phyloP scores from a whole-genome alignment of 2,797 vertebrate species.

The Macroramphosus scolopax region DNA sequence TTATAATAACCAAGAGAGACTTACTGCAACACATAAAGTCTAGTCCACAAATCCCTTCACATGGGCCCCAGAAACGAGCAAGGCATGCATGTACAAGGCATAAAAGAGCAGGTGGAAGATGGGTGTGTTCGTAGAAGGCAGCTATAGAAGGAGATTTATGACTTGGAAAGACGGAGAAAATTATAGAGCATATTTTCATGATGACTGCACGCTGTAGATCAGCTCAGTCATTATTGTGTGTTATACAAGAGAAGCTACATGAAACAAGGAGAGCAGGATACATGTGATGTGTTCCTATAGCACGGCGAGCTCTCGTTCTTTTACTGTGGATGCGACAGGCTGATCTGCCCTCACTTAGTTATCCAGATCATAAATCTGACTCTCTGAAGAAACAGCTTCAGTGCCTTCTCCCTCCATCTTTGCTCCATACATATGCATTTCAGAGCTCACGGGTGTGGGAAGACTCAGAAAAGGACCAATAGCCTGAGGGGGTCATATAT shows the following conservation, averaged over 20 bases:
- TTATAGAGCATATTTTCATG: conserved; percentile 18
- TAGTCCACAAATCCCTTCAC: conserved; percentile 11
- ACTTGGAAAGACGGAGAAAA: conserved; percentile 13
- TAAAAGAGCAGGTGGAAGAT: conserved; percentile 12
- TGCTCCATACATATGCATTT: conserved; percentile 26
- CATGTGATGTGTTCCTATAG: conserved; percentile 21
- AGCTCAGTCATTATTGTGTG: conserved; percentile 11
- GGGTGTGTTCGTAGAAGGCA: background rate
- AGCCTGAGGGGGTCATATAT: conserved; percentile 57
- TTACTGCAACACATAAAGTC: conserved; percentile 9
- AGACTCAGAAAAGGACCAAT: conserved; percentile 40
- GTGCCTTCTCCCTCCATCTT: conserved; percentile 7
- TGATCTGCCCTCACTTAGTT: conserved; percentile 35
- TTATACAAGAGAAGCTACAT: conserved; percentile 8
- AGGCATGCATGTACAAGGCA: conserved; percentile 5
- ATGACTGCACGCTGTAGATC: conserved; percentile 14
- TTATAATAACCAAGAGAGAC: conserved; percentile 31
- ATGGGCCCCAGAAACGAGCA: conserved; percentile 9
- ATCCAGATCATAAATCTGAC: conserved; percentile 44
- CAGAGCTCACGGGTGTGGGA: conserved; percentile 39
- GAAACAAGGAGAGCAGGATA: conserved; percentile 13
- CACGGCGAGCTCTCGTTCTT: conserved; percentile 6
- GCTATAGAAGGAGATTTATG: conserved; percentile 14
- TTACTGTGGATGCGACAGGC: conserved; percentile 25
- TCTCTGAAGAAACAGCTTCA: conserved; percentile 3